A percentile compares a stretch with the other conserved stretches of the same genome.
phyloP scores from a whole-genome alignment of 2,797 vertebrate genomes.

The Betta splendens region DNA sequence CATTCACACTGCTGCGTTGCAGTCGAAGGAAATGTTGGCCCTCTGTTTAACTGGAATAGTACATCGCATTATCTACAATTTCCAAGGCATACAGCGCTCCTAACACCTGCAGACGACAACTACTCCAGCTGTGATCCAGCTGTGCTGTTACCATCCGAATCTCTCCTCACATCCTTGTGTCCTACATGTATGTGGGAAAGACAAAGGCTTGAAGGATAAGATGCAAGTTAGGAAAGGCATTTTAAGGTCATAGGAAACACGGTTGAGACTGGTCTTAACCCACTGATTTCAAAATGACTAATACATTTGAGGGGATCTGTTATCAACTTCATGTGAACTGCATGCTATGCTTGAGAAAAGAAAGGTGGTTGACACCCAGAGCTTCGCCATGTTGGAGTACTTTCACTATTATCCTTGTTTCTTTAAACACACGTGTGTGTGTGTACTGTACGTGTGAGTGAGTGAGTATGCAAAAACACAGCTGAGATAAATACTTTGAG shows the following conservation, averaged over 20 bases:
- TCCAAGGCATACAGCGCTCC: not conserved
- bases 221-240: not conserved
- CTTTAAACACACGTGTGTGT: constrained; percentile 8
- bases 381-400: not conserved
- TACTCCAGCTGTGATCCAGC: not conserved
- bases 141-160: not conserved
- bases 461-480: constrained; percentile 32
- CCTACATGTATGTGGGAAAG: too few species aligned
- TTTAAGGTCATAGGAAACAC: not conserved
- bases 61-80: not conserved
- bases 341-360: not conserved
- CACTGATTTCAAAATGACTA: not conserved
- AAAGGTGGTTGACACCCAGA: not conserved
- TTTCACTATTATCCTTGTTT: constrained; percentile 22
- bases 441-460: constrained; percentile 24
- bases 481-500: constrained; percentile 34
- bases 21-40: not conserved
- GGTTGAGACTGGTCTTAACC: not conserved
- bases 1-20: not conserved
- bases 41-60: not conserved
- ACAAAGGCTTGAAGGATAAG: too few species aligned
- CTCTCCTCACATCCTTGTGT: not conserved
- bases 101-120: not conserved
- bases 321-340: not conserved
- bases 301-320: not conserved